Percentiles rank a stretch among this genome's conserved stretches.
Conservation (phyloP, 2,888 invertebrate species). For the Tipula unca region DNA sequence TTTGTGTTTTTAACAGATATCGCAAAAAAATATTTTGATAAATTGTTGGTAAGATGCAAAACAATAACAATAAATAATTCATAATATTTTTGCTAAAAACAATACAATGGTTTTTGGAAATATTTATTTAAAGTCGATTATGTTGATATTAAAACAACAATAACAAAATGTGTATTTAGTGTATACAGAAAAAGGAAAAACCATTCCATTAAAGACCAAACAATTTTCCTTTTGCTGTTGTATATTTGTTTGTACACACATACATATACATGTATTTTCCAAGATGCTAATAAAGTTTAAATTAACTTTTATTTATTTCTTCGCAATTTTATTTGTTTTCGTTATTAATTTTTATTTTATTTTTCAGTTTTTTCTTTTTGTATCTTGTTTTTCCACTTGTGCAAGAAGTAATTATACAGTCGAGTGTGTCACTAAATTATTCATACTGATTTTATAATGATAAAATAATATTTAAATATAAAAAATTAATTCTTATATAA, state of each 20-base stretch:
- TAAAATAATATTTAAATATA: neutral
- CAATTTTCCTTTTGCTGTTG: neutral
- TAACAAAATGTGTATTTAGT: neutral
- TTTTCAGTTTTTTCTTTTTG: neutral
- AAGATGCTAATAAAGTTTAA: neutral
- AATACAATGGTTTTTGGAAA: neutral
- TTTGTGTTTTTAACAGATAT: neutral
- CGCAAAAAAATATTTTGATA: neutral
- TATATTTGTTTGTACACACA: neutral
- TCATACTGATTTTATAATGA: neutral
- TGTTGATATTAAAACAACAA: neutral
- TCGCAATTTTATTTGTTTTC: neutral
- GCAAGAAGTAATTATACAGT: neutral
- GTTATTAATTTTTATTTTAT: neutral
- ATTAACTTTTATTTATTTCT: constrained; percentile 1
- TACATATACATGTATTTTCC: neutral
- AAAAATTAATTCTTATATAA: neutral
- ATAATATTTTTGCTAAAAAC: neutral
- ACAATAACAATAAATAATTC: neutral
- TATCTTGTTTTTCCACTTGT: neutral
- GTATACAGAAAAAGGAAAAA: neutral
- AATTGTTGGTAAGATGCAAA: neutral
- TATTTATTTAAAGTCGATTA: neutral
- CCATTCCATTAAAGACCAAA: neutral
- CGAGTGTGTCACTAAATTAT: neutral